Conservation (phyloP, 2,113 vertebrate species). For the Micromys minutus region DNA sequence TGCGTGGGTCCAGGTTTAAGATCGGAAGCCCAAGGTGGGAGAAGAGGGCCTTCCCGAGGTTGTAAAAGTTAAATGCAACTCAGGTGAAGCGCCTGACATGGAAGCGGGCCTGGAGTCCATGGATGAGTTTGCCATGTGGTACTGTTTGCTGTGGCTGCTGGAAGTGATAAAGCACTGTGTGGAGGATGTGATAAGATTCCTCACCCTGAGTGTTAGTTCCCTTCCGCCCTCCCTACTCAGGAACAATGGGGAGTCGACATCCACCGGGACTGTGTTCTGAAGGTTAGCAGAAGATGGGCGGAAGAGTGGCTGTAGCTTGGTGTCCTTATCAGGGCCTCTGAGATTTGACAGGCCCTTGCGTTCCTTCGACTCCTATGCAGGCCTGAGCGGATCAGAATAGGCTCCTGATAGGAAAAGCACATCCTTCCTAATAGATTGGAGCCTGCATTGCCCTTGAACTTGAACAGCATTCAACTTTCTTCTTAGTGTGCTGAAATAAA, state of each 20-base stretch:
- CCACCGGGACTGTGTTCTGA: neutral
- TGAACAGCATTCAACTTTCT: neutral
- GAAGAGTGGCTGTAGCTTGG: neutral
- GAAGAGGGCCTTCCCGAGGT: neutral
- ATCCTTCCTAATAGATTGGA: neutral
- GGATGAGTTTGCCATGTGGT: neutral
- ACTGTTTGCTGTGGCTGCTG: neutral
- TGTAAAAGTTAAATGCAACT: neutral
- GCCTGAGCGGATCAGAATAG: neutral
- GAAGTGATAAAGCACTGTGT: neutral
- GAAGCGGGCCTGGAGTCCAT: neutral
- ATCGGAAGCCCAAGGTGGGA: neutral
- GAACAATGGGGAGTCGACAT: neutral
- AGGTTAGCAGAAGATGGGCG: neutral
- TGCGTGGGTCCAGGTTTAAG: neutral
- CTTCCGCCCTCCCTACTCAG: neutral
- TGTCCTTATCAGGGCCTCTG: neutral
- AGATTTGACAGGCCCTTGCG: neutral
- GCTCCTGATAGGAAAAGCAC: neutral
- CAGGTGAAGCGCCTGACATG: neutral
- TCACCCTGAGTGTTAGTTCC: neutral
- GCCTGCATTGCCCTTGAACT: neutral
- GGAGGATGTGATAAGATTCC: neutral
- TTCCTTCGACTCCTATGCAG: neutral
- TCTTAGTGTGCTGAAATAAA: neutral